Evolutionary conservation across 2,888 invertebrate genomes (phyloP).

Genomic region (Bellardia pandia): DNA sequence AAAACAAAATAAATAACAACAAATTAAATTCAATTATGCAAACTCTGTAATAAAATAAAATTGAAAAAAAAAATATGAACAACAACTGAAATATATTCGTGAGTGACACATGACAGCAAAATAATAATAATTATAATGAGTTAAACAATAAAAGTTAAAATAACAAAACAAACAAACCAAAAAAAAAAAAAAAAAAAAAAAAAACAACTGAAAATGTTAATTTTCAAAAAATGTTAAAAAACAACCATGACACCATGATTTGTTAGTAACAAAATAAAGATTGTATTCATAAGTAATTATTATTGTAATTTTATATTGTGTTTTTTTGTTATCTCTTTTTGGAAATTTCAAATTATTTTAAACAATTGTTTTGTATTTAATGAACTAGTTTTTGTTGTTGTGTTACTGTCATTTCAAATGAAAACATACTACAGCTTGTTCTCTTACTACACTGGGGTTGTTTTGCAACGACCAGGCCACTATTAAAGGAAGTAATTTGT

Average conservation of each 20-base stretch:
- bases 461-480: too few relatives aligned
- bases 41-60: slow-evolving; percentile 39
- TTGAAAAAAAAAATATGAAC: slow-evolving; percentile 26
- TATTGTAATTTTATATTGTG: background rate
- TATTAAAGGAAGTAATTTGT: too few relatives aligned
- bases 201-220: background rate
- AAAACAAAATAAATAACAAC: slow-evolving; percentile 45
- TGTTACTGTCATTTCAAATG: too few relatives aligned
- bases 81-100: slow-evolving; percentile 31
- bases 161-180: background rate
- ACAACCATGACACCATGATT: slow-evolving; percentile 2
- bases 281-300: slow-evolving; percentile 17
- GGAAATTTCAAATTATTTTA: background rate
- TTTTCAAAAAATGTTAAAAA: background rate
- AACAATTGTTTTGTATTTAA: background rate
- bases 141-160: slow-evolving; percentile 29
- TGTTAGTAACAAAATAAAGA: slow-evolving; percentile 5
- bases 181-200: background rate
- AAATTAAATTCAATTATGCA: slow-evolving; percentile 74
- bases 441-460: too few relatives aligned
- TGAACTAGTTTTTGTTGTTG: background rate
- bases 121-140: slow-evolving; percentile 61
- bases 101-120: slow-evolving; percentile 71
- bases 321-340: background rate
- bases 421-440: too few relatives aligned